phyloP scores from a whole-genome alignment of 2,888 invertebrate species.

The Crossocerus cetratus region DNA sequence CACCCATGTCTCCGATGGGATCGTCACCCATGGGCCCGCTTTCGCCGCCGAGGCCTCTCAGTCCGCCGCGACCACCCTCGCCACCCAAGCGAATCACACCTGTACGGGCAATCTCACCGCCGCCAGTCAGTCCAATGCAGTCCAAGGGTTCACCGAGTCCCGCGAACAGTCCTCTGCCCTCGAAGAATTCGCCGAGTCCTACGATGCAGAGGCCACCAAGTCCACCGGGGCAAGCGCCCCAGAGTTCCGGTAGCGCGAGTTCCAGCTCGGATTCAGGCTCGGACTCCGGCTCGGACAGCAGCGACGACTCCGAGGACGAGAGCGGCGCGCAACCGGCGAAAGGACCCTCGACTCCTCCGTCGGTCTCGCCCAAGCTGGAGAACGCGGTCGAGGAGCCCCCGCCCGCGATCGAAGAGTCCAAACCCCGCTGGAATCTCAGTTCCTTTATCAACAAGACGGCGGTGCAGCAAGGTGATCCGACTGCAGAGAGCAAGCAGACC shows the following conservation, averaged over 20 bases:
- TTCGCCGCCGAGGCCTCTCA: slow-evolving; percentile 65
- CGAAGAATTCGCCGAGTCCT: slow-evolving; percentile 30
- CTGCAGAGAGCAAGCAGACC: slow-evolving; percentile 62
- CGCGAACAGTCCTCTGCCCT: slow-evolving; percentile 36
- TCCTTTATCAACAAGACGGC: slow-evolving; percentile 72
- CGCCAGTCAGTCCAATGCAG: slow-evolving; percentile 47
- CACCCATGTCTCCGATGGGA: slow-evolving; percentile 78
- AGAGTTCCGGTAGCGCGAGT: slow-evolving; percentile 78
- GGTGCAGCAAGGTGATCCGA: slow-evolving; percentile 65
- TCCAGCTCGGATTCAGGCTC: slow-evolving; percentile 83
- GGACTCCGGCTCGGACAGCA: slow-evolving; percentile 81
- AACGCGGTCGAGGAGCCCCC: slow-evolving; percentile 63
- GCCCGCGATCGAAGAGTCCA: slow-evolving; percentile 77
- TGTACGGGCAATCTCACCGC: slow-evolving; percentile 53
- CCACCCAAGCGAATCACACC: slow-evolving; percentile 56
- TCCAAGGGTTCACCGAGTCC: slow-evolving; percentile 31
- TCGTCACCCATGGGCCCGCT: slow-evolving; percentile 68
- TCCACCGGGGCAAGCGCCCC: slow-evolving; percentile 79
- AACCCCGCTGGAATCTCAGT: slow-evolving; percentile 75
- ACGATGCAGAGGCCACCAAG: slow-evolving; percentile 65
- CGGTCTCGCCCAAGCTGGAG: slow-evolving; percentile 64
- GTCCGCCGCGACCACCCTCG: slow-evolving; percentile 53
- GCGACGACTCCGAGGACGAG: slow-evolving; percentile 79
- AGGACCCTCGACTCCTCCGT: slow-evolving; percentile 75
- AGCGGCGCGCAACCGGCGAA: slow-evolving; percentile 57